These are phyloP conservation scores for Heterotilapia buettikoferi DNA, from an alignment of 2,113 vertebrate genomes.

Conservation along the genomic window DNA sequence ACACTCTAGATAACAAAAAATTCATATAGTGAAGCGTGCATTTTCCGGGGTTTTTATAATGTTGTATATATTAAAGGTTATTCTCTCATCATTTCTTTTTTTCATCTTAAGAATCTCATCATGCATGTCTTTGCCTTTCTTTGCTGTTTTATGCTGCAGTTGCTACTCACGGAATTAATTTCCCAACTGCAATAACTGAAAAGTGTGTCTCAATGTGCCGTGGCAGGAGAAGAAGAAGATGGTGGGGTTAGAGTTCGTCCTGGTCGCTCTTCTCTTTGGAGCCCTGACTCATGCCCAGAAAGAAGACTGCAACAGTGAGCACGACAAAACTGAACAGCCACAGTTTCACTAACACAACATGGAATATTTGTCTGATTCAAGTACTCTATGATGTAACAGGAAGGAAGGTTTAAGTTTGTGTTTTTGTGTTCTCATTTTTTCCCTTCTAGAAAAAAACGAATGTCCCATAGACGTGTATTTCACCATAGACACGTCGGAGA, in stretches of 20 bases:
- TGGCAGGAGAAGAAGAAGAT: slow-evolving; percentile 60
- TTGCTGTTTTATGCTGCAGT: background rate
- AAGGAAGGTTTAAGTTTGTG: background rate
- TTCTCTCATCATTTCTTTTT: background rate
- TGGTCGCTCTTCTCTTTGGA: slow-evolving; percentile 52
- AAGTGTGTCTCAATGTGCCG: background rate
- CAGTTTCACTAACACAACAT: background rate
- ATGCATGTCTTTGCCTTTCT: background rate
- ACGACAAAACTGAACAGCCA: background rate
- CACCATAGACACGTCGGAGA: slow-evolving; percentile 96
- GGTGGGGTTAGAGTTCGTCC: slow-evolving; percentile 42
- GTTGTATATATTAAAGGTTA: background rate
- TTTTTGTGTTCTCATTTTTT: background rate
- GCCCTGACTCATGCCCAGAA: slow-evolving; percentile 26
- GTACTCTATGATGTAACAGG: background rate
- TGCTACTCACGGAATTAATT: background rate
- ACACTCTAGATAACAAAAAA: background rate
- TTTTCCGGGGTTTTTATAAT: background rate
- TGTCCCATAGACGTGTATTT: slow-evolving; percentile 89
- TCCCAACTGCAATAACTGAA: background rate
- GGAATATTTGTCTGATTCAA: background rate
- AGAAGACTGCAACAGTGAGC: slow-evolving; percentile 58
- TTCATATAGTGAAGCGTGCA: rapidly evolving
- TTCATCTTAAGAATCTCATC: background rate
- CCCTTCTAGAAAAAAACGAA: slow-evolving; percentile 72